Percentiles rank a stretch among this genome's conserved stretches.
Conservation (phyloP, 2,888 invertebrate species). For the Dryococelus australis region DNA sequence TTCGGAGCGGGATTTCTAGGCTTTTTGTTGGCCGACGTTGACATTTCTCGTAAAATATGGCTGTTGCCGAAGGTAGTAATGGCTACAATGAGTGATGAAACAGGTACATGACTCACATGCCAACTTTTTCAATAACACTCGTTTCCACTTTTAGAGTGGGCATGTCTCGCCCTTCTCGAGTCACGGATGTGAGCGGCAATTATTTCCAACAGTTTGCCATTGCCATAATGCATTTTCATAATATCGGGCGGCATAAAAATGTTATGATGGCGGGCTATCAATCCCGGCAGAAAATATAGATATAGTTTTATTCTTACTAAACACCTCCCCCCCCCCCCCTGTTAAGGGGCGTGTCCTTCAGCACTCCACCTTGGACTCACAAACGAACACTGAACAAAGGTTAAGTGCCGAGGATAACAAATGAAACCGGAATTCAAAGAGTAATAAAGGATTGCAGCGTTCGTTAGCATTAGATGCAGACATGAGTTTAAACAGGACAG, state of each 20-base stretch:
- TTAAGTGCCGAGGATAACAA: too few relatives aligned
- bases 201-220: neutral
- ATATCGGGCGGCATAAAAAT: neutral
- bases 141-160: conserved; percentile 16
- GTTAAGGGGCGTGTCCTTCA: too few relatives aligned
- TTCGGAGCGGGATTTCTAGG: neutral
- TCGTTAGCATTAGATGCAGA: too few relatives aligned
- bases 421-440: too few relatives aligned
- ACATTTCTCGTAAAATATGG: conserved; percentile 1
- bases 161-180: neutral
- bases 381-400: too few relatives aligned
- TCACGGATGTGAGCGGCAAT: neutral
- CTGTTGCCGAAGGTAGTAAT: neutral
- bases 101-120: neutral
- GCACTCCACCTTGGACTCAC: too few relatives aligned
- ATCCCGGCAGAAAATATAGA: neutral
- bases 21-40: neutral
- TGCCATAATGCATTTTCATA: neutral
- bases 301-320: neutral
- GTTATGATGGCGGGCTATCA: neutral
- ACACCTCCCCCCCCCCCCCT: too few relatives aligned
- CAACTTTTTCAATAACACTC: neutral
- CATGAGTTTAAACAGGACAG: too few relatives aligned
- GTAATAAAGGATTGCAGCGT: too few relatives aligned
- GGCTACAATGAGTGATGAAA: neutral